Percentiles rank a stretch among this genome's conserved stretches.
Evolutionary conservation across 1,140 invertebrate genomes (phyloP).

Genomic region (Drosophila erecta): DNA sequence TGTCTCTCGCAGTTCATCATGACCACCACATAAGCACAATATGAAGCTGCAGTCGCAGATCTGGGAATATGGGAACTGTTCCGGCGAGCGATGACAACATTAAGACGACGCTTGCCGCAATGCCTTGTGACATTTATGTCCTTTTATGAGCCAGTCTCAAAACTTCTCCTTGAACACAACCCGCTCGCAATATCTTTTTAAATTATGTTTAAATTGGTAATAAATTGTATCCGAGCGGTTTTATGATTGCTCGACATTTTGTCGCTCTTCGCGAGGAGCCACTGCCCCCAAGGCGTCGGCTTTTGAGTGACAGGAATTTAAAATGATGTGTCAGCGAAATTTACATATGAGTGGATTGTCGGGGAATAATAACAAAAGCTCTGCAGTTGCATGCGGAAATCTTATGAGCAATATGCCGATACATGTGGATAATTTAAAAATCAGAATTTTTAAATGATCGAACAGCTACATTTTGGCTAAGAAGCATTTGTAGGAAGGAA

Average conservation of each 20-base stretch:
- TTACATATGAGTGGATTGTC: constrained; percentile 36
- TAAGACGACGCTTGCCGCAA: constrained; percentile 45
- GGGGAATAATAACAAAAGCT: constrained; percentile 54
- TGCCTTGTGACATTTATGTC: constrained; percentile 38
- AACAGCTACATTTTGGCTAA: no score
- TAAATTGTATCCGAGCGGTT: constrained; percentile 27
- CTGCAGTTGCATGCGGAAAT: constrained; percentile 30
- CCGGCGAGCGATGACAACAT: constrained; percentile 58
- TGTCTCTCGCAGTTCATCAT: constrained; percentile 80
- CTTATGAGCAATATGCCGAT: constrained; percentile 37
- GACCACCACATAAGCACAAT: constrained; percentile 58
- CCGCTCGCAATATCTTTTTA: constrained; percentile 1
- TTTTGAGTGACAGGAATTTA: constrained; percentile 72
- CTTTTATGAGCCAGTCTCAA: constrained; percentile 31
- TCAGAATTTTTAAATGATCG: no score
- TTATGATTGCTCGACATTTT: constrained; percentile 25
- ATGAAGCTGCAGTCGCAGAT: constrained; percentile 30
- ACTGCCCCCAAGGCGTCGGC: constrained; percentile 35
- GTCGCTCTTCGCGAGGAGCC: constrained; percentile 6
- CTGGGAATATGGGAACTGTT: constrained; percentile 21
- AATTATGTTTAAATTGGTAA: constrained; percentile 50
- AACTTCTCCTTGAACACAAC: constrained; percentile 8
- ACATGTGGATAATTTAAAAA: no score
- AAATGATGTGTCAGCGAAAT: constrained; percentile 62
- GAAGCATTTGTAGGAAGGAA: no score